A percentile compares a stretch with the other conserved stretches of the same genome.
phyloP scores from a whole-genome alignment of 1,140 invertebrate genomes.

The Drosophila pseudoananassae region DNA sequence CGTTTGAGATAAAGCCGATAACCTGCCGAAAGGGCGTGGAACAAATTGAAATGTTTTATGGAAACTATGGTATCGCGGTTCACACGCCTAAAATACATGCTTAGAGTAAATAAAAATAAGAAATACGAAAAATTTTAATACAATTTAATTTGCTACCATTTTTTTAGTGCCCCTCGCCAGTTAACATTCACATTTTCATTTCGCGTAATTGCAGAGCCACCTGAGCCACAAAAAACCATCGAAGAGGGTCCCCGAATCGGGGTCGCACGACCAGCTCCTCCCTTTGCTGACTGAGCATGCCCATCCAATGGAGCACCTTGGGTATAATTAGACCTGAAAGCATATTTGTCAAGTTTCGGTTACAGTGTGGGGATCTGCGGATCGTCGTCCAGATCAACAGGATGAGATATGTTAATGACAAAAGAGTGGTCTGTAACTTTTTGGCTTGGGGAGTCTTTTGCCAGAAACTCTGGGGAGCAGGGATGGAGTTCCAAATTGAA shows the following conservation, averaged over 20 bases:
- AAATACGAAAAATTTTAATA: conserved; percentile 71
- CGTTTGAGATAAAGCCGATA: conserved; percentile 44
- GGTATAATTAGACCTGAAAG: conserved; percentile 78
- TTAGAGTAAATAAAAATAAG: conserved; percentile 15
- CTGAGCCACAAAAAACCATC: conserved; percentile 14
- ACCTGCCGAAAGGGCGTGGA: conserved; percentile 29
- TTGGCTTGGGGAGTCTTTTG: conserved; percentile 29
- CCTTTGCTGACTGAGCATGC: conserved; percentile 57
- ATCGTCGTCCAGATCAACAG: conserved; percentile 59
- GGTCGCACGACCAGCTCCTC: conserved; percentile 53
- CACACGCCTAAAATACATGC: conserved; percentile 46
- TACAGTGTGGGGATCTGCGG: conserved; percentile 20
- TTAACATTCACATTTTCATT: conserved; percentile 79
- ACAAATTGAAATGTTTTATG: conserved; percentile 67
- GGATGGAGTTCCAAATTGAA: background rate
- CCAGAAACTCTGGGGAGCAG: background rate
- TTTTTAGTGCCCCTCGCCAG: conserved; percentile 40
- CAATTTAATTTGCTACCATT: conserved; percentile 75
- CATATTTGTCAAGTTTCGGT: conserved; percentile 75
- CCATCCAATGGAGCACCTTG: conserved; percentile 36
- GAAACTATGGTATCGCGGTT: conserved; percentile 39
- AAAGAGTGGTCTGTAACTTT: conserved; percentile 34
- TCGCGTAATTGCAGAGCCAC: conserved; percentile 62
- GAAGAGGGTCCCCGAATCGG: conserved; percentile 53
- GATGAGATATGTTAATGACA: conserved; percentile 80